Evolutionary conservation across 2,797 vertebrate species (phyloP).

Genomic region (Hirundo rustica): DNA sequence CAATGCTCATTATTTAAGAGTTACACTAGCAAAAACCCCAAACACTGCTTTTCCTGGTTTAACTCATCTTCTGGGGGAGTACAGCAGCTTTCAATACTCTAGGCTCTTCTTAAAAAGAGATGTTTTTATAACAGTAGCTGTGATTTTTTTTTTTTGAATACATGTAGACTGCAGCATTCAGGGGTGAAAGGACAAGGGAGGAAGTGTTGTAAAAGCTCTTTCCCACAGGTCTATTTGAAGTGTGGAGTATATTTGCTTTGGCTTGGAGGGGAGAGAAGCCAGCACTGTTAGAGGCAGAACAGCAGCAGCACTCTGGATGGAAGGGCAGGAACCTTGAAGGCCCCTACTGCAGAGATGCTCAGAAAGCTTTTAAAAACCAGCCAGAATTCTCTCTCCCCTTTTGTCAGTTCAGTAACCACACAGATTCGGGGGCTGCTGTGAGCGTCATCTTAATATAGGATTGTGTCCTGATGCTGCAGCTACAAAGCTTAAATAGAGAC

Average conservation of each 20-base stretch:
- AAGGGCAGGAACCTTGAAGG: background rate
- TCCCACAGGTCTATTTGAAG: background rate
- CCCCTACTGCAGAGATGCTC: background rate
- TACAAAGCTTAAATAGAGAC: background rate
- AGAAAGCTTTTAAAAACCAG: background rate
- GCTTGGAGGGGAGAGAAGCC: background rate
- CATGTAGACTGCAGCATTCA: background rate
- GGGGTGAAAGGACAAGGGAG: background rate
- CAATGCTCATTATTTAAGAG: background rate
- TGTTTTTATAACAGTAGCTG: background rate
- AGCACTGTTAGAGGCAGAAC: background rate
- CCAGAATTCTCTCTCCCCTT: background rate
- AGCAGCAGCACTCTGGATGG: background rate
- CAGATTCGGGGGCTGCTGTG: background rate
- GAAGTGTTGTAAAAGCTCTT: background rate
- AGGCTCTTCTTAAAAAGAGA: background rate
- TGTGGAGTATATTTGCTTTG: background rate
- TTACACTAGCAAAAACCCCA: background rate
- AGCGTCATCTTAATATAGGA: background rate
- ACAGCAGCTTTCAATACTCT: background rate
- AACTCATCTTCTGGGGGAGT: background rate
- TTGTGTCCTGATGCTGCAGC: background rate
- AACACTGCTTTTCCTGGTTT: background rate
- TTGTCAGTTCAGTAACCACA: background rate
- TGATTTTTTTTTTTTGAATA: background rate